Conservation (phyloP, 2,888 invertebrate genomes). For the Phorcus lineatus region DNA sequence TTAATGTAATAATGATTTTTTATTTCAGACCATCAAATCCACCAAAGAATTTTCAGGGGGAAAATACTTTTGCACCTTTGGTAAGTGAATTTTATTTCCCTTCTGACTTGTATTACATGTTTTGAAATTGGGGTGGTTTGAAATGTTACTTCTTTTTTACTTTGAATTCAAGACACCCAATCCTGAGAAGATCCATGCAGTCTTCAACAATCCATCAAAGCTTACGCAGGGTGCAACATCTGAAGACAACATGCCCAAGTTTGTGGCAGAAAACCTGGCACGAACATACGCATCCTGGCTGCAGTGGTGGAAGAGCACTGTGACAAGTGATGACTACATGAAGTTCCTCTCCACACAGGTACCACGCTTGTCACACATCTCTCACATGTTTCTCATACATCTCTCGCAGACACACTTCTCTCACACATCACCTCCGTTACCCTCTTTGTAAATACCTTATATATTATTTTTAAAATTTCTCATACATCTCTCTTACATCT, state of each 20-base stretch:
- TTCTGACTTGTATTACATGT: background rate
- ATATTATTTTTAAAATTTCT: background rate
- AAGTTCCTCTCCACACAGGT: constrained; percentile 75
- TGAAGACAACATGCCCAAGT: constrained; percentile 54
- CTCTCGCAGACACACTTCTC: background rate
- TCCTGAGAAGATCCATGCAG: constrained; percentile 60
- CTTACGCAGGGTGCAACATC: constrained; percentile 48
- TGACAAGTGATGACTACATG: constrained; percentile 74
- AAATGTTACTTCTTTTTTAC: background rate
- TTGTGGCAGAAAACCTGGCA: constrained; percentile 67
- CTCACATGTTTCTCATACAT: background rate
- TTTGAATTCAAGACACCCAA: constrained; percentile 58
- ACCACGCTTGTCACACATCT: background rate
- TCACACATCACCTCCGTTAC: background rate
- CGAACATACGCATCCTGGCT: constrained; percentile 73
- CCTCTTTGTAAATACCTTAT: too few relatives aligned
- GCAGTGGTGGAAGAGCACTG: constrained; percentile 74
- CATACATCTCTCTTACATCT: background rate
- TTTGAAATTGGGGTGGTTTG: background rate
- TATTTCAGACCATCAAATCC: constrained; percentile 65
- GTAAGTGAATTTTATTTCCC: constrained; percentile 51
- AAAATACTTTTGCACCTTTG: constrained; percentile 63
- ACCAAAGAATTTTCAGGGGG: constrained; percentile 70
- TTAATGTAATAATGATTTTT: background rate
- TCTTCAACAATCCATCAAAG: constrained; percentile 56